A percentile compares a stretch with the other conserved stretches of the same genome.
Evolutionary conservation across 2,113 vertebrate genomes (phyloP).

Genomic region (Menidia beryllina): DNA sequence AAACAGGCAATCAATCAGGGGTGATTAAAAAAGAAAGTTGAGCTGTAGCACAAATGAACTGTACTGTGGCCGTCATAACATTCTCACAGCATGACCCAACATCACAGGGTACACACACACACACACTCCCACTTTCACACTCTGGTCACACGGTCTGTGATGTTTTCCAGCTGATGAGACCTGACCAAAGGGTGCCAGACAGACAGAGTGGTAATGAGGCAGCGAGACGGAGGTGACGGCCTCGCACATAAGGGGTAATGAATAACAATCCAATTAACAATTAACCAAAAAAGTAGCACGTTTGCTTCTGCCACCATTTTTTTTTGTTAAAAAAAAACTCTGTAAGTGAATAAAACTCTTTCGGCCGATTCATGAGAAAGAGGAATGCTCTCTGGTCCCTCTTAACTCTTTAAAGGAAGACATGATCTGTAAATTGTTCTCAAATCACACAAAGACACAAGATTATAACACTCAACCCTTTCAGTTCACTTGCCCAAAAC

Average conservation of each 20-base stretch:
- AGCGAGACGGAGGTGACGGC: constrained; percentile 43
- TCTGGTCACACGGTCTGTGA: constrained; percentile 37
- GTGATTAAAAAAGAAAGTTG: constrained; percentile 17
- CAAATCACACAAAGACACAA: constrained; percentile 61
- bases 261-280: constrained; percentile 75
- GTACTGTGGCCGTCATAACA: background rate
- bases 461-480: constrained; percentile 70
- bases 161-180: constrained; percentile 47
- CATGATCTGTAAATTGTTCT: constrained; percentile 72
- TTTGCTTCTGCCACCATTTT: constrained; percentile 33
- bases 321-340: constrained; percentile 7
- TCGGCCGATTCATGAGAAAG: constrained; percentile 65
- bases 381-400: constrained; percentile 21
- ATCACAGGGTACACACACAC: constrained; percentile 25
- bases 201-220: constrained; percentile 47
- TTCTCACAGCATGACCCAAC: constrained; percentile 9
- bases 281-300: constrained; percentile 43
- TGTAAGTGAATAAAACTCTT: constrained; percentile 49
- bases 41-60: constrained; percentile 3
- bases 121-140: constrained; percentile 30
- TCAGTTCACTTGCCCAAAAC: constrained; percentile 50
- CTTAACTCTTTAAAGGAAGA: constrained; percentile 11
- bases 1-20: constrained; percentile 6
- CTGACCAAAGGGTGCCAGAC: constrained; percentile 67
- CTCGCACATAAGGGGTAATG: constrained; percentile 66